Percentiles rank a stretch among this genome's conserved stretches.
Conservation (phyloP, 2,113 vertebrate genomes). For the Vicugna pacos region DNA sequence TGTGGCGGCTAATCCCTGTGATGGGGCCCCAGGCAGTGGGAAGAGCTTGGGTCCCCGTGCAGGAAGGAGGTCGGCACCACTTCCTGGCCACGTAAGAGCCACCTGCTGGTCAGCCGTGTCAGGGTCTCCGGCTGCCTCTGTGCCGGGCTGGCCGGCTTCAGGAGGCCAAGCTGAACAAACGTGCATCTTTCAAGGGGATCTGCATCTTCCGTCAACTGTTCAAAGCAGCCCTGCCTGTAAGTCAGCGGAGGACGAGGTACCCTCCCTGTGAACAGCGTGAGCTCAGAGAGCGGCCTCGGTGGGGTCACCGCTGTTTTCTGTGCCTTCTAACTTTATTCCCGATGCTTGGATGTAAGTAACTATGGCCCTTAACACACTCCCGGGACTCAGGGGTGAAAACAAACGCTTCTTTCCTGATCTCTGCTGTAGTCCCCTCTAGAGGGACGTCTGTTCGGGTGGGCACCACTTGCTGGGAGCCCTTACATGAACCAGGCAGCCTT, state of each 20-base stretch:
- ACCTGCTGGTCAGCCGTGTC: fast-evolving
- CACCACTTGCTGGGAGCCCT: background rate
- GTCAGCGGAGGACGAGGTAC: too few relatives aligned
- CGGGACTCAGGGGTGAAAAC: background rate
- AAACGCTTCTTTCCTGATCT: fast-evolving
- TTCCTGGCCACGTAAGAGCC: fast-evolving
- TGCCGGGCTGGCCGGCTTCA: fast-evolving
- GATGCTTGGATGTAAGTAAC: fast-evolving
- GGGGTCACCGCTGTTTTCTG: fast-evolving
- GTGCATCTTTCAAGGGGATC: background rate
- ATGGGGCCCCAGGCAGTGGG: background rate
- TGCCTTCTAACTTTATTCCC: background rate
- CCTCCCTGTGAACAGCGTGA: fast-evolving
- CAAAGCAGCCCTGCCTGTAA: fast-evolving
- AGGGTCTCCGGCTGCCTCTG: too few relatives aligned
- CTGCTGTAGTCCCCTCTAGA: fast-evolving
- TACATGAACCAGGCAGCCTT: fast-evolving
- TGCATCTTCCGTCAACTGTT: fast-evolving
- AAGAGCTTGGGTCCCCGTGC: background rate
- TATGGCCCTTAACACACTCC: fast-evolving
- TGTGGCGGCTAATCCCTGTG: background rate
- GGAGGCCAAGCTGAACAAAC: background rate
- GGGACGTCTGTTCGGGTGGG: fast-evolving
- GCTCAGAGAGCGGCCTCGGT: fast-evolving
- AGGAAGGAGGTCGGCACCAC: fast-evolving